Base-by-base conservation (phyloP, 2,113 vertebrate genomes). In the Chloroceryle aenea region DNA sequence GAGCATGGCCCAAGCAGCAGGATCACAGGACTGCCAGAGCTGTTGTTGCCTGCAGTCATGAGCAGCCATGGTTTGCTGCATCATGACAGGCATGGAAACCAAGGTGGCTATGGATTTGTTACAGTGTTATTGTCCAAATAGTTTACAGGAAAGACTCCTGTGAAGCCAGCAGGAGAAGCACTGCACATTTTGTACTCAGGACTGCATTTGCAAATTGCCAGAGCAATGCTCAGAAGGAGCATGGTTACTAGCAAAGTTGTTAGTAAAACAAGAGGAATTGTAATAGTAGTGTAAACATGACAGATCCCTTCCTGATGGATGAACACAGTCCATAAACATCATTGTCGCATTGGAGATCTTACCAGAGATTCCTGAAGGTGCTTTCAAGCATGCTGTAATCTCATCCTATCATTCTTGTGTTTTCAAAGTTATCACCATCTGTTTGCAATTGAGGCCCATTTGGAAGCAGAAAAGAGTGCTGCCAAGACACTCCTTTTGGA, bases 341-440 rank as follows among this genome's bases (percentile, higher is more conserved):
- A 92, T 71, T 96, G 95, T 96, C 95, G 80, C 95, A 67, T 30
- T 72, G 34, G 93, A 96, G 94, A 85, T 93, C 91, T 94, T 75
- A 92, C 96, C 95, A 96, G 78, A 93, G 94, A 97, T 96, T 96
- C 94, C 84, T 79, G 90, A 97, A 95, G 73, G 93, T 96, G 88
- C 96, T 98, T 98, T 97, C 88, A 96, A 97, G 86, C 96, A 94
- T 97, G 96, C 96, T 98, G 94, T 95, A 91, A 81, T 61, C 95
- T 97, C 36, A 36, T 97, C 98, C 95, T 96, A 95, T 91, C 95
- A 96, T 97, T 97, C 97, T 92, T 93, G 52, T 76, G 87, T 80
- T 92, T 95, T 80, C 84, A 93, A 97, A 98, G 97, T 98, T 97
- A 95, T 58, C 93, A 78, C 94, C 98, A 99, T 98, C 98, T 99